Conservation (phyloP, 2,113 vertebrate genomes). For the Verasper variegatus region DNA sequence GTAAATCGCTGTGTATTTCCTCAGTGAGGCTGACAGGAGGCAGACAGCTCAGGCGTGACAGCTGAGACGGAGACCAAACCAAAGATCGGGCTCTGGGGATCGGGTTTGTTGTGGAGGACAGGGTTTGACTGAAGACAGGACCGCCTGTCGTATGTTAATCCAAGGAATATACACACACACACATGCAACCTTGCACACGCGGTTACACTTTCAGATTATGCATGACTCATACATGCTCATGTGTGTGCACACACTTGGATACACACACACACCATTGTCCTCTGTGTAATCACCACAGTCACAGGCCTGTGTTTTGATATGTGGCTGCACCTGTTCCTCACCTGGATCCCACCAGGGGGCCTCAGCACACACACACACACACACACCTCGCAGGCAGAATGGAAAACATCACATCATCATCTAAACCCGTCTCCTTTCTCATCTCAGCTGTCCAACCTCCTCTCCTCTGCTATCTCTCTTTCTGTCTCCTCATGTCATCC, state of each 20-base stretch:
- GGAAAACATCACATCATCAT: constrained; percentile 74
- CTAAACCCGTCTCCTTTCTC: constrained; percentile 56
- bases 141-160: constrained; percentile 65
- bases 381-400: constrained; percentile 39
- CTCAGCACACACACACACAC: constrained; percentile 29
- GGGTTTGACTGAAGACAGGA: constrained; percentile 51
- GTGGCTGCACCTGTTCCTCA: constrained; percentile 66
- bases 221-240: neutral
- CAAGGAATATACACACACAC: constrained; percentile 29
- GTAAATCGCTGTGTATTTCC: constrained; percentile 45
- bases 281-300: constrained; percentile 14
- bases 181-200: no score
- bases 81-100: constrained; percentile 48
- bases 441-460: constrained; percentile 62
- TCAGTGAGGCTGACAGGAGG: constrained; percentile 52
- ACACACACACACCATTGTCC: neutral
- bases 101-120: constrained; percentile 49
- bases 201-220: neutral
- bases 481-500: constrained; percentile 66
- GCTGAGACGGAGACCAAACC: constrained; percentile 63
- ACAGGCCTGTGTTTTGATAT: constrained; percentile 16
- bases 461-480: constrained; percentile 62
- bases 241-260: neutral
- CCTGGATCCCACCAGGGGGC: constrained; percentile 64
- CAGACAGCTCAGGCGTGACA: constrained; percentile 58